A percentile compares a stretch with the other conserved stretches of the same genome.
Conservation (phyloP, 2,888 invertebrate species). For the Drosophila yooni region DNA sequence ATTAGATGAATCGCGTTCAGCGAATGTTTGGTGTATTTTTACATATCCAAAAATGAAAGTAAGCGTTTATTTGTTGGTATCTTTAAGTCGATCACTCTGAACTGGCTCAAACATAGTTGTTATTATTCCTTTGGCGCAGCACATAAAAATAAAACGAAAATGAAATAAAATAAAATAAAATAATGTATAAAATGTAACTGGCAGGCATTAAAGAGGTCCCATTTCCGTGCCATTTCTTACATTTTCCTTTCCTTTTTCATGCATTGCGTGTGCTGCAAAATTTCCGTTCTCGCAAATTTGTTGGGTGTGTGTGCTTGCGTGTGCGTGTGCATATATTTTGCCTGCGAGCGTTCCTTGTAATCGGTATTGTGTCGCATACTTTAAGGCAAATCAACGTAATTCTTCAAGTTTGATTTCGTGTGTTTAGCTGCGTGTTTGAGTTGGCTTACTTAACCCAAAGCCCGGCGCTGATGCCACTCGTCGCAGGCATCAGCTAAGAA, state of each 20-base stretch:
- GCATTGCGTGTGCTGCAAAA: constrained; percentile 69
- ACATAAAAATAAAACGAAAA: constrained; percentile 66
- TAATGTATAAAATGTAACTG: constrained; percentile 61
- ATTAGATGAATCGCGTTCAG: background rate
- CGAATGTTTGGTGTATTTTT: background rate
- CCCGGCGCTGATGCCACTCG: constrained; percentile 50
- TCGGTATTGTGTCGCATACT: constrained; percentile 28
- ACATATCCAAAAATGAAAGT: background rate
- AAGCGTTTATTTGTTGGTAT: background rate
- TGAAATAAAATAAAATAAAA: constrained; percentile 60
- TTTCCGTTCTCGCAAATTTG: constrained; percentile 65
- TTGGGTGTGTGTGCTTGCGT: background rate
- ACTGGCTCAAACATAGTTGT: background rate
- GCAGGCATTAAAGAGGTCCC: constrained; percentile 52
- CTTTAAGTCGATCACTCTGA: too few relatives aligned
- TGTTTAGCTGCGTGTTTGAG: constrained; percentile 73
- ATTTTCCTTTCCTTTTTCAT: constrained; percentile 27
- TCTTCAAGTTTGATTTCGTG: constrained; percentile 76
- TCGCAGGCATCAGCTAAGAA: constrained; percentile 20
- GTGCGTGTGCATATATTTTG: background rate
- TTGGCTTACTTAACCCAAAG: constrained; percentile 69
- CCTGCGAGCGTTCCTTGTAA: constrained; percentile 13
- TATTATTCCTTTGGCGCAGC: constrained; percentile 28
- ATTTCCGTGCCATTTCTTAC: constrained; percentile 19
- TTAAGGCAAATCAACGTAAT: constrained; percentile 74